phyloP scores from a whole-genome alignment of 2,113 vertebrate genomes.

The Thamnaconus septentrionalis region DNA sequence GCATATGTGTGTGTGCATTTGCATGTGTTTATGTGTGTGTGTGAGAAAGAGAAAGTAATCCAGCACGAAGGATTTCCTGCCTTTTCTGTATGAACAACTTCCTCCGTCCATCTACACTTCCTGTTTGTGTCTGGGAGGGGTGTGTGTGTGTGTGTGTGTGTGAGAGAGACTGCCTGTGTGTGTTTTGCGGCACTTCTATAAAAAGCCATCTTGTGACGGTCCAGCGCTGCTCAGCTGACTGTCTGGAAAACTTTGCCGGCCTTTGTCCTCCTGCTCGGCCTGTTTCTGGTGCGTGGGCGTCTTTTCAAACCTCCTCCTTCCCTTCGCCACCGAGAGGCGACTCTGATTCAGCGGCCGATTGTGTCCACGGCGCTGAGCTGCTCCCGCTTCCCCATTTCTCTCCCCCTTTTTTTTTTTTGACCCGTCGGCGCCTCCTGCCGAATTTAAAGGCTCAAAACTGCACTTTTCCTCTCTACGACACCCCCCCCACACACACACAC shows the following conservation, averaged over 20 bases:
- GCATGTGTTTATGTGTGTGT: too few relatives aligned
- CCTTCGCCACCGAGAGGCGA: too few relatives aligned
- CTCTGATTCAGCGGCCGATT: too few relatives aligned
- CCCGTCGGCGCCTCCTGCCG: not conserved
- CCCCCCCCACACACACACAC: not conserved
- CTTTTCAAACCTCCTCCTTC: not conserved
- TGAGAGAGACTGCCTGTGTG: conserved; percentile 4
- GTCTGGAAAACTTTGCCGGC: conserved; percentile 45
- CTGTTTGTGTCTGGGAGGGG: conserved; percentile 39
- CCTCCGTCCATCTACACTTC: conserved; percentile 49
- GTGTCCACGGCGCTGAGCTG: too few relatives aligned
- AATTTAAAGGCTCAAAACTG: too few relatives aligned
- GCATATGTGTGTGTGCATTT: not conserved
- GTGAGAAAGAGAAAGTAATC: conserved; percentile 40
- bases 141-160: not conserved
- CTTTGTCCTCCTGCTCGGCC: conserved; percentile 20
- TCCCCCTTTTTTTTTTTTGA: conserved; percentile 11
- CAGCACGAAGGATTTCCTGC: conserved; percentile 49
- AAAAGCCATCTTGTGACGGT: conserved; percentile 66
- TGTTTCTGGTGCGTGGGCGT: conserved; percentile 4
- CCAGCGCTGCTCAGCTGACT: conserved; percentile 60
- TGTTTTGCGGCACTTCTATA: conserved; percentile 57
- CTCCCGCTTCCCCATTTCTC: too few relatives aligned
- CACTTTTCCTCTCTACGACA: too few relatives aligned
- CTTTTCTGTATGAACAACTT: conserved; percentile 49